Evolutionary conservation across 2,888 invertebrate genomes (phyloP).

Genomic region (Cistogaster globosa): DNA sequence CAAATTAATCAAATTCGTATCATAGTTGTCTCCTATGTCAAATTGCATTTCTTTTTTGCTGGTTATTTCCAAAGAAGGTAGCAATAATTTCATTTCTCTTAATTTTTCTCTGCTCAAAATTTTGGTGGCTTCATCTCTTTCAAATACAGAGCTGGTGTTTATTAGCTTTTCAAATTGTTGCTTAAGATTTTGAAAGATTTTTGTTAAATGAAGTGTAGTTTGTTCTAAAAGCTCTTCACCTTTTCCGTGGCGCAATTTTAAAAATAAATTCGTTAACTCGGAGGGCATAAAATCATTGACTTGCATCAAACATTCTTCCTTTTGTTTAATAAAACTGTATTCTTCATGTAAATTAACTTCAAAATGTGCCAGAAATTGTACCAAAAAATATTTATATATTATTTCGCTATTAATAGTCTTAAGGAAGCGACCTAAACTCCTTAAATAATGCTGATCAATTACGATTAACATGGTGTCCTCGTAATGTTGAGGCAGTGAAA

Average conservation of each 20-base stretch:
- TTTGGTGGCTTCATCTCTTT: constrained; percentile 73
- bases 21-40: constrained; percentile 71
- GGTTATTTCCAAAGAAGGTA: constrained; percentile 70
- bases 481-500: constrained; percentile 52
- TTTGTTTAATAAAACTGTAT: constrained; percentile 73
- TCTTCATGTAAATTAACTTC: constrained; percentile 77
- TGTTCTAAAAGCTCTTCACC: constrained; percentile 60
- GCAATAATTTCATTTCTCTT: constrained; percentile 75
- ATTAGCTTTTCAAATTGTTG: constrained; percentile 77
- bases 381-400: constrained; percentile 77
- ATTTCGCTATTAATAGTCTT: constrained; percentile 66
- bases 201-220: constrained; percentile 64
- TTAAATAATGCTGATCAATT: constrained; percentile 75
- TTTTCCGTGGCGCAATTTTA: constrained; percentile 73
- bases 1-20: constrained; percentile 75
- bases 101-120: constrained; percentile 76
- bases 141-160: constrained; percentile 75
- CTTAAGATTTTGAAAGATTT: constrained; percentile 75
- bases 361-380: constrained; percentile 78
- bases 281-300: constrained; percentile 76
- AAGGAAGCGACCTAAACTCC: constrained; percentile 71
- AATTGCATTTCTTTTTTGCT: neutral
- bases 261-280: constrained; percentile 73
- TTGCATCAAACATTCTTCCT: constrained; percentile 76
- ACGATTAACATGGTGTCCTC: constrained; percentile 75